A percentile compares a stretch with the other conserved stretches of the same genome.
Evolutionary conservation across 2,113 vertebrate species (phyloP).

Genomic region (Galemys pyrenaicus): DNA sequence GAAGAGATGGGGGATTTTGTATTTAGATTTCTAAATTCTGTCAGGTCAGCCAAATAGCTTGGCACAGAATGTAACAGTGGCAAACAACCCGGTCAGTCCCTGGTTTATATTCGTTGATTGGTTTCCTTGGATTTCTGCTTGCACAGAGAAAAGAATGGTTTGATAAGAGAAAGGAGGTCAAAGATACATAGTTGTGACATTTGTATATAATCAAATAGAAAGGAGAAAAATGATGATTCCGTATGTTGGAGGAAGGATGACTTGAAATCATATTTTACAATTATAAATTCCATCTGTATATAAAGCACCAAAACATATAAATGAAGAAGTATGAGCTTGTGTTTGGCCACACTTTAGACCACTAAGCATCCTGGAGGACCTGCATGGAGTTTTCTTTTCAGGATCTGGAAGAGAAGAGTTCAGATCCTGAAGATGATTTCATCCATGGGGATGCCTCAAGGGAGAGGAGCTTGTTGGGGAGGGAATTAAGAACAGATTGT

Average conservation of each 20-base stretch:
- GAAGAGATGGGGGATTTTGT: neutral
- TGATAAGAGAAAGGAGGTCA: neutral
- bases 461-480: neutral
- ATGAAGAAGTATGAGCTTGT: neutral
- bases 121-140: neutral
- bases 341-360: neutral
- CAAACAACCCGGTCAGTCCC: neutral
- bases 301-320: neutral
- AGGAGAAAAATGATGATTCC: neutral
- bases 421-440: neutral
- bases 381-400: neutral
- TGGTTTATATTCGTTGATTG: neutral
- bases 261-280: neutral
- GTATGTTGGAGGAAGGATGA: neutral
- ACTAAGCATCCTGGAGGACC: neutral
- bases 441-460: neutral
- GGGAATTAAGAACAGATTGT: neutral
- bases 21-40: neutral
- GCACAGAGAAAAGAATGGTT: neutral
- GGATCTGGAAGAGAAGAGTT: neutral
- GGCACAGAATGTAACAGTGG: accelerated
- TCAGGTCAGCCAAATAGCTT: too few relatives aligned
- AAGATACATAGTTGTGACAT: neutral
- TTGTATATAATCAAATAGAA: neutral
- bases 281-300: neutral